Evolutionary conservation across 2,888 invertebrate genomes (phyloP), one percentile per base, ranked within the genome.

Genomic region (Chaetogeoica ovagalla): DNA sequence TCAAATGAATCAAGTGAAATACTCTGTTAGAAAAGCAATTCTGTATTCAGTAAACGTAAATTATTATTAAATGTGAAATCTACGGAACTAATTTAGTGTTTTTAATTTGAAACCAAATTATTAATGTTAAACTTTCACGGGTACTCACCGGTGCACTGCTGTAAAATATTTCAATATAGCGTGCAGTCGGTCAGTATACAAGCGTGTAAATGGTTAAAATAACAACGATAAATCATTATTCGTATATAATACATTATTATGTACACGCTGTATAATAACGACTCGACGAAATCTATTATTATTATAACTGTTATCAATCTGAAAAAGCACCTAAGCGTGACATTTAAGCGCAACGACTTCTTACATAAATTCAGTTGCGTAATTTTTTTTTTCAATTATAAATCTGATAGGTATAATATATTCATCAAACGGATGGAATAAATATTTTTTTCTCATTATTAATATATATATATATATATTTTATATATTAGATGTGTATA

Each of bases 21-120:
- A 55, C 55, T 19, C 19, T 19, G 19, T 0, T 55, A 55, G 48
- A 13, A 48, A 48, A 9, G 17, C 52, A 15, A 37, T 19, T 74
- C 55, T 9, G 15, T 43, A 66, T 66, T 74, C 74, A 11, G 55
- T 74, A 57, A 39, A 74, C 39, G 43, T 66, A 11, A 39, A 66
- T 1, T 59, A 74, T 1, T 59, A 74, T 74, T 55, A 19, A 66
- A 75, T 66, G 57, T 66, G 75, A 75, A 75, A 75, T 57, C 57
- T 66, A 43, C 23, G 57, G 57, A 59, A 66, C 75, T 66, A 55
- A 59, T 37, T 23, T 57, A 57, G 39, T 57, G 75, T 66, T 59
- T 71, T 66, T 75, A 75, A 66, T 75, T 75, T 57, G 66, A 75
- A 75, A 66, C 19, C 8, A 66, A 57, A 75, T 75, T 23, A 75